These are phyloP conservation scores for Papilio aristodemus DNA, from an alignment of 1,140 invertebrate species.

Conservation along the genomic window DNA sequence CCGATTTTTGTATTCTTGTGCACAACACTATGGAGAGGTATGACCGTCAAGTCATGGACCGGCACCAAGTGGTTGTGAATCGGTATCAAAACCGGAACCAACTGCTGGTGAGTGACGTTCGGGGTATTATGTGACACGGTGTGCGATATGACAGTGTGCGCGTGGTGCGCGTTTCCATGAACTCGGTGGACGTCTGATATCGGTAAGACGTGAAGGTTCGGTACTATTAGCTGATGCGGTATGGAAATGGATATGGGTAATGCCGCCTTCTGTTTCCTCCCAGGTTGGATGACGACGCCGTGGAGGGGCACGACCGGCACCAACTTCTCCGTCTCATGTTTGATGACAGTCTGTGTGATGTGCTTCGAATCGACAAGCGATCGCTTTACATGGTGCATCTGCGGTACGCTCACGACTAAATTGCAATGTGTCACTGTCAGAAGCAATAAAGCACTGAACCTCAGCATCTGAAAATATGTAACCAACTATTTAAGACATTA, in stretches of 20 bases:
- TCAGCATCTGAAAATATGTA: background rate
- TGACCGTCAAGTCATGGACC: conserved; percentile 61
- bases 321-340: background rate
- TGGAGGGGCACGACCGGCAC: background rate
- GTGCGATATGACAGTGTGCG: conserved; percentile 44
- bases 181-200: conserved; percentile 43
- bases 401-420: background rate
- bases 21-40: conserved; percentile 57
- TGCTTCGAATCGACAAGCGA: background rate
- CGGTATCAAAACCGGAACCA: conserved; percentile 33
- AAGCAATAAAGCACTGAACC: background rate
- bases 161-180: conserved; percentile 46
- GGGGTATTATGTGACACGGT: conserved; percentile 41
- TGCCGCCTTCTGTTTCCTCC: conserved; percentile 53
- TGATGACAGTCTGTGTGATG: background rate
- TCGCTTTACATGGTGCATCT: background rate
- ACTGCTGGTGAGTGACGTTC: conserved; percentile 46
- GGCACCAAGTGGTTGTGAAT: conserved; percentile 47
- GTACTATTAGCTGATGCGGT: conserved; percentile 48
- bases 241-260: conserved; percentile 45
- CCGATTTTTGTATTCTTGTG: conserved; percentile 44
- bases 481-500: background rate
- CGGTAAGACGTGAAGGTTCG: conserved; percentile 59
- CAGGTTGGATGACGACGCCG: conserved; percentile 25
- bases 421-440: background rate